Percentiles rank a stretch among this genome's conserved stretches.
phyloP scores from a whole-genome alignment of 1,140 invertebrate species.

The Orchestia grillus region DNA sequence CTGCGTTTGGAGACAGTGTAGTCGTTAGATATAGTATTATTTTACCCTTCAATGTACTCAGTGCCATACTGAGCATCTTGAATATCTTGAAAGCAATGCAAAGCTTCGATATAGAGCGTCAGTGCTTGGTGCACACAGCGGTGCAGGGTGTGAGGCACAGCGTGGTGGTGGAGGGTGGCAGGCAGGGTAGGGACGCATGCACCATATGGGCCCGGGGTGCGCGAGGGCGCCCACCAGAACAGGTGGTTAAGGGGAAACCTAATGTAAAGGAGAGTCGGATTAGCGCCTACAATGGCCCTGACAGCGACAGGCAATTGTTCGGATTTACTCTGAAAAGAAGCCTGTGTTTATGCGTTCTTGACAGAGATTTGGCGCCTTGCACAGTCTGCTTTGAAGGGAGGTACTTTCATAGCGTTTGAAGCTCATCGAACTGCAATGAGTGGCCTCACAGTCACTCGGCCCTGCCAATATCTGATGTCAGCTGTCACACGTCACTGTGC shows the following conservation, averaged over 20 bases:
- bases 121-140: not conserved
- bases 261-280: slow-evolving; percentile 42
- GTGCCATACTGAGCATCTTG: too few species aligned
- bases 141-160: not conserved
- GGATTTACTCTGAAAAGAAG: not conserved
- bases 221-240: not conserved
- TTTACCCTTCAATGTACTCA: too few species aligned
- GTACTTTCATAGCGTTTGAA: not conserved
- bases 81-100: too few species aligned
- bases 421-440: not conserved
- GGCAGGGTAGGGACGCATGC: not conserved
- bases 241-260: slow-evolving; percentile 46
- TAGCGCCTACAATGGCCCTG: not conserved
- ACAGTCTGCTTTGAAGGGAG: not conserved
- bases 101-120: not conserved
- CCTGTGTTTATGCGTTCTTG: not conserved
- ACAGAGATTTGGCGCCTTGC: not conserved
- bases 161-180: not conserved
- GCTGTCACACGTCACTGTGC: too few species aligned
- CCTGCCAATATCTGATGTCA: not conserved
- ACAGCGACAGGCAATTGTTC: slow-evolving; percentile 29
- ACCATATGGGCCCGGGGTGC: slow-evolving; percentile 6
- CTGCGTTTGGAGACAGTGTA: too few species aligned
- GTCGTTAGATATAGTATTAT: too few species aligned
- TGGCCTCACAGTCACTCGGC: not conserved